Percentiles rank a stretch among this genome's conserved stretches.
Conservation (phyloP, 2,888 invertebrate species). For the Incurvaria masculella region DNA sequence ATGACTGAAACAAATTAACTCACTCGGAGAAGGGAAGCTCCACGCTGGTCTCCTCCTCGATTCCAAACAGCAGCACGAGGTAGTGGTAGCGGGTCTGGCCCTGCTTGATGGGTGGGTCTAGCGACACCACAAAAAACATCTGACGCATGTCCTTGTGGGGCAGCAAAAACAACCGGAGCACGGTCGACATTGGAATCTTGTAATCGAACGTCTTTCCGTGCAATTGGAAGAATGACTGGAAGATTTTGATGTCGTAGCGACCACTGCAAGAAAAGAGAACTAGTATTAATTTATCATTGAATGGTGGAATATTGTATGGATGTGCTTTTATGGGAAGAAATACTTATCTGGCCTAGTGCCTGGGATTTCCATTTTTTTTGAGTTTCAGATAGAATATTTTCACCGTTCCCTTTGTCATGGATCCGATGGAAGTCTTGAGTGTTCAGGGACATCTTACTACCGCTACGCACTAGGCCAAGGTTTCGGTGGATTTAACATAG, state of each 20-base stretch:
- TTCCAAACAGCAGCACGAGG: conserved; percentile 88
- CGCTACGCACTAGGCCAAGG: no score
- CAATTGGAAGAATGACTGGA: conserved; percentile 63
- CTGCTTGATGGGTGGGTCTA: conserved; percentile 99
- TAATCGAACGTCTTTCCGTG: conserved; percentile 99
- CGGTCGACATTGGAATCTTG: conserved; percentile 98
- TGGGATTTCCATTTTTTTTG: no score
- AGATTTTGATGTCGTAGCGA: conserved; percentile 95
- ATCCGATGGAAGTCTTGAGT: no score
- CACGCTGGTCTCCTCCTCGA: conserved; percentile 90
- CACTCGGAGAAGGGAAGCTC: conserved; percentile 91
- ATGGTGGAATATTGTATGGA: no score
- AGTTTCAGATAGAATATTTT: no score
- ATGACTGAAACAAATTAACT: conserved; percentile 36
- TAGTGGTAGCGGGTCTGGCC: conserved; percentile 99
- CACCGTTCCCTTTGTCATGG: no score
- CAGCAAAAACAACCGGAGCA: conserved; percentile 87
- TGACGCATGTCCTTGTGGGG: conserved; percentile 98
- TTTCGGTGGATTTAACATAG: no score
- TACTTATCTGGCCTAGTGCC: no score
- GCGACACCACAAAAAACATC: conserved; percentile 96
- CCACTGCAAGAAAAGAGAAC: conserved; percentile 59
- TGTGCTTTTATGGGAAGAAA: no score
- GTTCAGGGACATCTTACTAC: no score
- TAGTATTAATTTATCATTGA: no score